Base-by-base conservation (phyloP, 1,140 invertebrate species). In the Lasioglossum baleicum region DNA sequence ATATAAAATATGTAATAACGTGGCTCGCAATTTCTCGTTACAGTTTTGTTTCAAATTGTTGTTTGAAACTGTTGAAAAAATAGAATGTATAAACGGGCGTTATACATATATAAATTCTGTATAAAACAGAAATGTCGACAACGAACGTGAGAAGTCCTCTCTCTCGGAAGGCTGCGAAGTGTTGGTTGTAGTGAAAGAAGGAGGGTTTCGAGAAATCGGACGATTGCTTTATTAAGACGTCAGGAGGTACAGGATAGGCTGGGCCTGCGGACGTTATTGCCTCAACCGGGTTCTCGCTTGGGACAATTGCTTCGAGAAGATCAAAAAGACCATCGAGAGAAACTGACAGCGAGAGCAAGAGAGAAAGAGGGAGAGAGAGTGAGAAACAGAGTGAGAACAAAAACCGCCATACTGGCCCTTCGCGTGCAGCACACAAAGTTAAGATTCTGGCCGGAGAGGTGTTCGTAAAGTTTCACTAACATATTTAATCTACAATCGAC, bases 171-270 rank as follows among this genome's bases (percentile, higher is more conserved):
- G 22, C 40, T 73, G 13, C 4, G 61, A 20, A 56, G 61, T 35
- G 61, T 73, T 51, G 70, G 48, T 72, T 20, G 22, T 26, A 79
- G 61, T 61, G 71, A 79, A 72, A 48, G 68, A 70, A 77, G 67
- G 63, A 78, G 51, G 61, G 70, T 79, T 79, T 79, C 76, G 56
- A 79, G 76, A 79, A 79, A 79, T 79, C 70, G 61, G 70, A 56
- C 70, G 76, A 79, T 79, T 79, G 69, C 76, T 79, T 79, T 79
- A 79, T 79, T 79, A 79, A 79, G 76, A 79, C 61, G 76, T 79
- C 76, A 79, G 76, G 65, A 79, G 76, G 51, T 79, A 79, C 61
- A 79, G 76, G 76, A 79, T 79, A 79, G 70, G 70, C 51, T 64
- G 70, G 70, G 61, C 22, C 76, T 70, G 68, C 56, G 61, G 70